phyloP scores from a whole-genome alignment of 2,113 vertebrate genomes.

The Corythaeola cristata region DNA sequence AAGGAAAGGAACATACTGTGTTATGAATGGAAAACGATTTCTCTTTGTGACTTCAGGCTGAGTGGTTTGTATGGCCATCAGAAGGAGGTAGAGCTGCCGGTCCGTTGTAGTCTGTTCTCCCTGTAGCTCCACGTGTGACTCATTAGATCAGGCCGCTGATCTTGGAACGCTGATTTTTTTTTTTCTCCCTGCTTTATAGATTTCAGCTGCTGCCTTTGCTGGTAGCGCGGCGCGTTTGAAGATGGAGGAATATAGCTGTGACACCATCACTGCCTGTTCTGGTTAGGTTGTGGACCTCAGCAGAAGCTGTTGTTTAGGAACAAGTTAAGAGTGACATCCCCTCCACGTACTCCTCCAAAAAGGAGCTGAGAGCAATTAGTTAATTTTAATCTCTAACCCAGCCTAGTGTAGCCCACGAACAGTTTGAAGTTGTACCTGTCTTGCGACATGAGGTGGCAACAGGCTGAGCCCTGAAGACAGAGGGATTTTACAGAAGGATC shows the following conservation, averaged over 20 bases:
- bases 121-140: rapidly evolving
- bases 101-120: background rate
- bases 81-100: background rate
- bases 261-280: background rate
- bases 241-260: background rate
- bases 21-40: background rate
- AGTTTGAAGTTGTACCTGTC: background rate
- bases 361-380: background rate
- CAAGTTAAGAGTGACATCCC: background rate
- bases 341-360: background rate
- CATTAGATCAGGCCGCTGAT: background rate
- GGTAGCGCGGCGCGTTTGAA: background rate
- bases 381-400: background rate
- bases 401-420: background rate
- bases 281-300: background rate
- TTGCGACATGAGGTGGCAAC: background rate
- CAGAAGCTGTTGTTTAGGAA: background rate
- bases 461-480: background rate
- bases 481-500: too few species aligned
- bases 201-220: background rate
- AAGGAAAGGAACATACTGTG: background rate
- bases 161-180: background rate
- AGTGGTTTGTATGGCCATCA: background rate
- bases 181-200: background rate
- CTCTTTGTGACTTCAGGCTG: background rate